A percentile compares a stretch with the other conserved stretches of the same genome.
phyloP scores from a whole-genome alignment of 2,797 vertebrate species.

The Amblyopsis hoosieri region DNA sequence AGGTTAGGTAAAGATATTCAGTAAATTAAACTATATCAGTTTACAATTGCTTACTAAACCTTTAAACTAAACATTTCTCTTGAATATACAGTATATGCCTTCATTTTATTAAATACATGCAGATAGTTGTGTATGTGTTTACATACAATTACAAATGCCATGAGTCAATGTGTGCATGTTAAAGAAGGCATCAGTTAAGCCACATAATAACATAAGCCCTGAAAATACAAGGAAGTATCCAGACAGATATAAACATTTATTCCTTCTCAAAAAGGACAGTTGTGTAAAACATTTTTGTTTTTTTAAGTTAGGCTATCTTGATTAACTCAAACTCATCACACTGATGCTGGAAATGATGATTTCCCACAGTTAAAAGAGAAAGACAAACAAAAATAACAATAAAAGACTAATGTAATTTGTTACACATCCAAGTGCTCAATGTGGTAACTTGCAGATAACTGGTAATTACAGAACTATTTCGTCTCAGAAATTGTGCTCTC shows the following conservation, averaged over 20 bases:
- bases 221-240: slow-evolving; percentile 40
- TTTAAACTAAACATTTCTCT: too few relatives aligned
- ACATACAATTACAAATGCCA: too few relatives aligned
- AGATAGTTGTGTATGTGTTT: too few relatives aligned
- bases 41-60: too few relatives aligned
- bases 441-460: slow-evolving; percentile 18
- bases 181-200: too few relatives aligned
- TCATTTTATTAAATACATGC: too few relatives aligned
- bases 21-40: too few relatives aligned
- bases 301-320: slow-evolving; percentile 22
- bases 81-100: too few relatives aligned
- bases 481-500: slow-evolving; percentile 24
- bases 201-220: background rate
- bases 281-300: slow-evolving; percentile 57
- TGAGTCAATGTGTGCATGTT: too few relatives aligned
- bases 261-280: slow-evolving; percentile 57
- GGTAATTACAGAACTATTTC: background rate
- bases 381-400: background rate
- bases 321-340: slow-evolving; percentile 19
- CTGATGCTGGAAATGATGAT: slow-evolving; percentile 40
- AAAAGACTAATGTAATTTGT: slow-evolving; percentile 14
- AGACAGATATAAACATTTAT: slow-evolving; percentile 69
- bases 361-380: slow-evolving; percentile 19
- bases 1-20: too few relatives aligned
- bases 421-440: slow-evolving; percentile 32